Percentiles rank a stretch among this genome's conserved stretches.
Evolutionary conservation across 2,113 vertebrate species (phyloP).

Genomic region (Synodontis membranacea): DNA sequence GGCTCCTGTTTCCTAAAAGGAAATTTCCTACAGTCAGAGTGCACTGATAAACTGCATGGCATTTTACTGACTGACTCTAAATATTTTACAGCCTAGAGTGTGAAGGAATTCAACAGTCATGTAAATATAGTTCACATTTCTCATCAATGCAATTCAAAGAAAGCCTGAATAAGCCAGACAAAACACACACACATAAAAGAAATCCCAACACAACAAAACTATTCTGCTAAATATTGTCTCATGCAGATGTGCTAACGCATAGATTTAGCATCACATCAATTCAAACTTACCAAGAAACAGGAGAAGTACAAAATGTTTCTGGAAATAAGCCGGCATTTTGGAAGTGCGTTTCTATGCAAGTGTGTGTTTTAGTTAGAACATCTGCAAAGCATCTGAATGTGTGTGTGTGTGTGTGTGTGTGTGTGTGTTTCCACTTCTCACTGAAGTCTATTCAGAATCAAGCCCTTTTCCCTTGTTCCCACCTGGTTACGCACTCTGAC

Average conservation of each 20-base stretch:
- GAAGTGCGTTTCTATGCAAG: neutral
- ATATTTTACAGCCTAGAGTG: neutral
- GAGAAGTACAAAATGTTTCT: slow-evolving; percentile 27
- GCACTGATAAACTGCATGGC: neutral
- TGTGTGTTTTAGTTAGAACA: slow-evolving; percentile 1
- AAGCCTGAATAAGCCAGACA: neutral
- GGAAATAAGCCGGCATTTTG: slow-evolving; percentile 25
- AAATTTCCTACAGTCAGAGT: neutral
- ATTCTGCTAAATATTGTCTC: neutral
- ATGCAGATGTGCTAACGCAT: neutral
- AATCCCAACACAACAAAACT: neutral
- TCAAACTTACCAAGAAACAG: slow-evolving; percentile 49
- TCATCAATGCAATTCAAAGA: neutral
- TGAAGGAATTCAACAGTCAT: neutral
- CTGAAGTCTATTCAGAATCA: slow-evolving; percentile 24
- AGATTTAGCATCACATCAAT: neutral
- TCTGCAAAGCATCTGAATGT: slow-evolving; percentile 5
- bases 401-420: slow-evolving; percentile 15
- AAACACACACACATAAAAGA: neutral
- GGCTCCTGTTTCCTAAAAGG: neutral
- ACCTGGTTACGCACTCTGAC: slow-evolving; percentile 19
- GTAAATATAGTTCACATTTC: neutral
- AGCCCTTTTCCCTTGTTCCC: slow-evolving; percentile 6
- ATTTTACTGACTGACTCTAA: neutral
- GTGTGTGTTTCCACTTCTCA: slow-evolving; percentile 27